phyloP scores from a whole-genome alignment of 2,888 invertebrate genomes.

The Watsonalla binaria region DNA sequence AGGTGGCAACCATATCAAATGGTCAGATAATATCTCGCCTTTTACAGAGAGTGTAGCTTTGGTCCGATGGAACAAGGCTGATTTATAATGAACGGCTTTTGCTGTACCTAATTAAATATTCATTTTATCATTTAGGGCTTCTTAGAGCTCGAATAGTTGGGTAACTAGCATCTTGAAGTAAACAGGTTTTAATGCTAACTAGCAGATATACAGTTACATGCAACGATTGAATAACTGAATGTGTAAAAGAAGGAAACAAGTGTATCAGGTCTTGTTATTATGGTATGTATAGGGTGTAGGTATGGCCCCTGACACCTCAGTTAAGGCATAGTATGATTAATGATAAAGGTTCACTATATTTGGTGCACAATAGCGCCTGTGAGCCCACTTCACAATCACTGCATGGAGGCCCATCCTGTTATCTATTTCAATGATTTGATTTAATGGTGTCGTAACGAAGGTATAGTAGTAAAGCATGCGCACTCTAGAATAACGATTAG shows the following conservation, averaged over 20 bases:
- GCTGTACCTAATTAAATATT: not conserved
- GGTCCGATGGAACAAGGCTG: conserved; percentile 22
- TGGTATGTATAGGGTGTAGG: too few relatives aligned
- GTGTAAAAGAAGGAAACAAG: too few relatives aligned
- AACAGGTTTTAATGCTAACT: too few relatives aligned
- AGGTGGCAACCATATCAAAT: conserved; percentile 41
- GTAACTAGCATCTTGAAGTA: too few relatives aligned
- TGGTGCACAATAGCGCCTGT: not conserved
- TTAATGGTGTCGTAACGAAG: conserved; percentile 21
- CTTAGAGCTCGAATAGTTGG: too few relatives aligned
- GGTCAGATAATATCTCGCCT: conserved; percentile 34
- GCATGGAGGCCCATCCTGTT: too few relatives aligned
- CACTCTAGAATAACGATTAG: conserved; percentile 35
- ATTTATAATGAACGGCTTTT: conserved; percentile 3
- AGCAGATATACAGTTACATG: too few relatives aligned
- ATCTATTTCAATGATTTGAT: conserved; percentile 20
- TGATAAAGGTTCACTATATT: not conserved
- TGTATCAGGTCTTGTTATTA: too few relatives aligned
- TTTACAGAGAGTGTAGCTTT: conserved; percentile 23
- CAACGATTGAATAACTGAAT: too few relatives aligned
- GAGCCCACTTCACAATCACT: not conserved
- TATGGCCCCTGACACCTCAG: too few relatives aligned
- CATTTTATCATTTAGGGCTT: not conserved
- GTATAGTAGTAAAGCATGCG: conserved; percentile 23
- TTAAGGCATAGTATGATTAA: too few relatives aligned